Evolutionary conservation across 2,797 vertebrate species (phyloP).

Genomic region (Nyctibius grandis): DNA sequence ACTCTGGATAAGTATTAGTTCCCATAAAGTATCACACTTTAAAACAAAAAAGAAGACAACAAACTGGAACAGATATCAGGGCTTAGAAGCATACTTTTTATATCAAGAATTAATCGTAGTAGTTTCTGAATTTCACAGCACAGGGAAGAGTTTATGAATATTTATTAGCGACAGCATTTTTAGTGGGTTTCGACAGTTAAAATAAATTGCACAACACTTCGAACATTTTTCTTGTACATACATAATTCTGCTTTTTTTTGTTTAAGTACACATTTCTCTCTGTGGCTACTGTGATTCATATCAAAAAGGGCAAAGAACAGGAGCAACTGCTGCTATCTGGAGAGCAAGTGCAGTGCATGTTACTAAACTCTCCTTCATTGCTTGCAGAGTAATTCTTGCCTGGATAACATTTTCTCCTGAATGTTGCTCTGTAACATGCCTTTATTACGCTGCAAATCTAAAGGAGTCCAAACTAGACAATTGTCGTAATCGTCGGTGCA

Average conservation of each 20-base stretch:
- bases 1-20: slow-evolving; percentile 59
- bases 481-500: not conserved
- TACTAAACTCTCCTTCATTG: not conserved
- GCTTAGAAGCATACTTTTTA: slow-evolving; percentile 34
- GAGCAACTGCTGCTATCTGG: slow-evolving; percentile 60
- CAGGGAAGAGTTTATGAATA: slow-evolving; percentile 44
- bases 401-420: slow-evolving; percentile 39
- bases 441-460: slow-evolving; percentile 52
- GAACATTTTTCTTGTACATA: slow-evolving; percentile 7
- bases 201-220: slow-evolving; percentile 22
- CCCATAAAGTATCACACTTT: slow-evolving; percentile 42
- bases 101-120: not conserved
- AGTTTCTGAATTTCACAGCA: slow-evolving; percentile 31
- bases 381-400: slow-evolving; percentile 22
- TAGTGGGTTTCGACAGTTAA: not conserved
- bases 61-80: slow-evolving; percentile 63
- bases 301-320: slow-evolving; percentile 43
- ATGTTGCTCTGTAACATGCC: slow-evolving; percentile 58
- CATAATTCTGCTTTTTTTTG: slow-evolving; percentile 1
- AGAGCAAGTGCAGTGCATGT: slow-evolving; percentile 17
- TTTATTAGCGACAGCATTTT: slow-evolving; percentile 36
- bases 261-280: not conserved
- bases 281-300: slow-evolving; percentile 57
- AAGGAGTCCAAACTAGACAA: slow-evolving; percentile 14
- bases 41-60: not conserved